Base-by-base conservation (phyloP, 2,113 vertebrate genomes). In the Mobula hypostoma region DNA sequence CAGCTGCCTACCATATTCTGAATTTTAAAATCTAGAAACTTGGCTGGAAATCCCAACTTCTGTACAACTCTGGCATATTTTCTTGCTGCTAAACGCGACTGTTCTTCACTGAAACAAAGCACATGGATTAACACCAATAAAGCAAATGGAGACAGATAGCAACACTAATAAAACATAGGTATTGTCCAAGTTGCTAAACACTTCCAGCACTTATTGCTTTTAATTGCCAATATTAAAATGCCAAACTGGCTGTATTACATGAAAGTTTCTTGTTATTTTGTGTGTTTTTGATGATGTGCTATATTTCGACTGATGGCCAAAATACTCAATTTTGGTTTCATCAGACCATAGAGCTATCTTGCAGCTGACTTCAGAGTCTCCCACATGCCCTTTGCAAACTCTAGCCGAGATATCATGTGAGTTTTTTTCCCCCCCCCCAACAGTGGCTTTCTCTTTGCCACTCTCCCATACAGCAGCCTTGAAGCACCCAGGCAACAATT, bases 1-100 rank as follows among this genome's bases (percentile, higher is more conserved):
- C 99, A 99, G 95, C 99, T 99, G 91, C 99, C 99, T 95, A 99
- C 99, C 99, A 99, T 99, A 95, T 99, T 99, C 96, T 99, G 99
- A 96, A 99, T 99, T 96, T 99, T 99, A 95, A 99, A 99, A 96
- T 99, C 99, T 95, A 99, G 95, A 95, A 99, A 99, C 95, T 99
- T 99, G 1, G 99, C 99, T 83, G 99, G 98, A 95, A 99, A 99
- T 8, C 99, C 99, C 94, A 99, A 96, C 95, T 99, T 99, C 96
- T 99, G 99, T 70, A 99, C 99, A 94, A 99, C 99, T 96, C 99
- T 97, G 70, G 99, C 99, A 7, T 99, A 99, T 94, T 99, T 99
- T 94, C 99, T 98, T 74, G 99, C 99, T 94, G 99, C 99, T 95
- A 99, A 95, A 94, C 99, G 97, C 8, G 99, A 99, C 94, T 99